A percentile compares a stretch with the other conserved stretches of the same genome.
Evolutionary conservation across 2,113 vertebrate species (phyloP).

Genomic region (Dipodomys spectabilis): DNA sequence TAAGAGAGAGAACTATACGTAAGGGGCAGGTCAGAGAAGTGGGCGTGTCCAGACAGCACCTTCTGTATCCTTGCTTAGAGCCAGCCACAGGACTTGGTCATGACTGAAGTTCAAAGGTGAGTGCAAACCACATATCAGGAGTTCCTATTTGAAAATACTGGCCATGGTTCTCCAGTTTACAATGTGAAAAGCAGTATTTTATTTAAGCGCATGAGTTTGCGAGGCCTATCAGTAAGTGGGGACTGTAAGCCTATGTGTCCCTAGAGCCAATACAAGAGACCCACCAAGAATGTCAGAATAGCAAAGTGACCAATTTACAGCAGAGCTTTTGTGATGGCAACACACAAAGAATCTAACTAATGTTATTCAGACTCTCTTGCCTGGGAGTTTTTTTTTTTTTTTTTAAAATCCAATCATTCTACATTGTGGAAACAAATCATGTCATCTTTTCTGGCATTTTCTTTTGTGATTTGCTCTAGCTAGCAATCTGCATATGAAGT

Average conservation of each 20-base stretch:
- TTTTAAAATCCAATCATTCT: not conserved
- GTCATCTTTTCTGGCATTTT: not conserved
- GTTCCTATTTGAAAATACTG: slow-evolving; percentile 40
- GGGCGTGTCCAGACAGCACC: not conserved
- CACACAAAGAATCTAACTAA: not conserved
- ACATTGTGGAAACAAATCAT: slow-evolving; percentile 5
- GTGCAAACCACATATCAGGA: not conserved
- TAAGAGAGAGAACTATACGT: not conserved
- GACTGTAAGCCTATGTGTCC: not conserved
- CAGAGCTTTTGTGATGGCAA: slow-evolving; percentile 24
- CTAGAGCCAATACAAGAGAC: not conserved
- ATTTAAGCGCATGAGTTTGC: not conserved
- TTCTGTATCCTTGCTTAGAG: not conserved
- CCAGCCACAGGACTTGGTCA: not conserved
- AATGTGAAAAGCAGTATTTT: not conserved
- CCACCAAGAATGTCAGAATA: not conserved
- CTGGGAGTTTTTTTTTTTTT: not conserved
- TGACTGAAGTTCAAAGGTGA: not conserved
- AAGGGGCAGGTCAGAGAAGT: not conserved
- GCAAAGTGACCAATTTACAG: not conserved
- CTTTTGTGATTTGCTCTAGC: not conserved
- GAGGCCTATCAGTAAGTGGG: not conserved
- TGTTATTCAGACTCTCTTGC: not conserved
- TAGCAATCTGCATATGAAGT: not conserved
- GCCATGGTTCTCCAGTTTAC: not conserved